A percentile compares a stretch with the other conserved stretches of the same genome.
phyloP scores from a whole-genome alignment of 2,888 invertebrate genomes.

The Meiosimyza platycephala region DNA sequence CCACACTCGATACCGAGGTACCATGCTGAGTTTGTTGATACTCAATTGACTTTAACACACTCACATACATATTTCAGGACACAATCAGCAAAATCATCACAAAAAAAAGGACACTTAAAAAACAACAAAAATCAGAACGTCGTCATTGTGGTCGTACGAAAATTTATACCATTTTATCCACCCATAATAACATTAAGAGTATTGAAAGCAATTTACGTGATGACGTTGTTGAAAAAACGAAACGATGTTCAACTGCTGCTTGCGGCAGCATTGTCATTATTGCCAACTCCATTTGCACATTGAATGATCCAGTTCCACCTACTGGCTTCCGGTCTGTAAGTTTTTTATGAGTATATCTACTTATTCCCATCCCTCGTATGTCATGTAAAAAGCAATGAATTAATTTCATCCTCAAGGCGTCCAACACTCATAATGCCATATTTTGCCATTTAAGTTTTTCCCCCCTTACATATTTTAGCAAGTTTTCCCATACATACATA shows the following conservation, averaged over 20 bases:
- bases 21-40: slow-evolving; percentile 27
- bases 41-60: slow-evolving; percentile 32
- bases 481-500: background rate
- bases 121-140: slow-evolving; percentile 42
- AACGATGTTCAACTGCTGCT: slow-evolving; percentile 17
- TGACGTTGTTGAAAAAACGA: slow-evolving; percentile 44
- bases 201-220: slow-evolving; percentile 49
- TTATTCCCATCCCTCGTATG: background rate
- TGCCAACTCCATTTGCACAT: slow-evolving; percentile 28
- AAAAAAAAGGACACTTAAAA: slow-evolving; percentile 40
- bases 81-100: slow-evolving; percentile 28
- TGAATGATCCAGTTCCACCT: slow-evolving; percentile 42
- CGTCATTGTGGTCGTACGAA: slow-evolving; percentile 42
- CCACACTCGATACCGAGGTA: slow-evolving; percentile 1
- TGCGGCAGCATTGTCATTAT: slow-evolving; percentile 27
- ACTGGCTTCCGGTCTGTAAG: slow-evolving; percentile 39
- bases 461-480: background rate
- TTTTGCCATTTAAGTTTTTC: slow-evolving; percentile 27
- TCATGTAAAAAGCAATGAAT: slow-evolving; percentile 16
- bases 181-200: slow-evolving; percentile 46
- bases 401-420: slow-evolving; percentile 28
- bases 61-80: slow-evolving; percentile 41
- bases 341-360: slow-evolving; percentile 27
- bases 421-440: slow-evolving; percentile 34
- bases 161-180: slow-evolving; percentile 49